These are phyloP conservation scores for Pyrrhosoma nymphula DNA, from an alignment of 2,888 invertebrate species.

Conservation along the genomic window DNA sequence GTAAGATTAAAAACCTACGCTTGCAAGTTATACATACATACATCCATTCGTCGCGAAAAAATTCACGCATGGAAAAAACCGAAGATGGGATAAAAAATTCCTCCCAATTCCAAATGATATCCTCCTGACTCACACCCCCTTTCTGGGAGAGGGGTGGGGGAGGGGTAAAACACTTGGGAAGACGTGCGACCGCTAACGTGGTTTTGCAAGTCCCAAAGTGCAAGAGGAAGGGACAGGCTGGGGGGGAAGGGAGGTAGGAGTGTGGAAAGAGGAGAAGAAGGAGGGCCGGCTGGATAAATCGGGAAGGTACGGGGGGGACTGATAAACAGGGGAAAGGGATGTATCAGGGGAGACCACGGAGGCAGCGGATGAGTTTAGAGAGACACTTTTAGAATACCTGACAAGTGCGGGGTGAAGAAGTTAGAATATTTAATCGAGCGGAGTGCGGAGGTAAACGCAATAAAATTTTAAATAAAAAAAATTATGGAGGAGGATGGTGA, in stretches of 20 bases:
- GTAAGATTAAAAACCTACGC: no score
- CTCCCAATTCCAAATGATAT: no score
- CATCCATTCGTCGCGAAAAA: not conserved
- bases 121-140: no score
- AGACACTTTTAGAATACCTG: not conserved
- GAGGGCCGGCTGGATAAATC: no score
- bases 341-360: not conserved
- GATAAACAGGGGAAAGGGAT: not conserved
- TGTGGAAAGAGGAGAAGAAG: not conserved
- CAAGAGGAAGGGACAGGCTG: not conserved
- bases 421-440: conserved; percentile 3
- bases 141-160: no score
- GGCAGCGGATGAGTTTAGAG: not conserved
- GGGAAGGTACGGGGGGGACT: not conserved
- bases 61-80: not conserved
- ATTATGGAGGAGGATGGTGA: not conserved
- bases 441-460: not conserved
- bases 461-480: not conserved
- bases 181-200: not conserved
- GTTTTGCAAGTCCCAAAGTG: not conserved
- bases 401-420: not conserved
- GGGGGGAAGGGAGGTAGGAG: not conserved
- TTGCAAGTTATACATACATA: not conserved
- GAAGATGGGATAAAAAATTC: no score
- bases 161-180: not conserved